A percentile compares a stretch with the other conserved stretches of the same genome.
phyloP scores from a whole-genome alignment of 2,888 invertebrate species.

The Pollenia griseotomentosa region DNA sequence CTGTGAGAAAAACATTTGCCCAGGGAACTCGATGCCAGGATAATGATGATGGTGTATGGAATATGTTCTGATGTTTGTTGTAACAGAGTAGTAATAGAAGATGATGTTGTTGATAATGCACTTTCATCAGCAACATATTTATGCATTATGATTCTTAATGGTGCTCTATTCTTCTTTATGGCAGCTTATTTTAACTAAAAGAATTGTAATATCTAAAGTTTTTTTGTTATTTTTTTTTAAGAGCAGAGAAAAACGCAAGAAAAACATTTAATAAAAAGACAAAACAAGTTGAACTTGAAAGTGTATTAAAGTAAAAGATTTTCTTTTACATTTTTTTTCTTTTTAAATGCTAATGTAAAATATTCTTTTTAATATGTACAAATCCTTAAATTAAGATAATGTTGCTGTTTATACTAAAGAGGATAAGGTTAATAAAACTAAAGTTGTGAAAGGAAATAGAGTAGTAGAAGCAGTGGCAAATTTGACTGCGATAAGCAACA shows the following conservation, averaged over 20 bases:
- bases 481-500: too few species aligned
- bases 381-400: slow-evolving; percentile 29
- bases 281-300: slow-evolving; percentile 46
- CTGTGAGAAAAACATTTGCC: slow-evolving; percentile 25
- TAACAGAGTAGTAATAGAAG: slow-evolving; percentile 7
- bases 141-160: slow-evolving; percentile 53
- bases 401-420: background rate
- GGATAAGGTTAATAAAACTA: slow-evolving; percentile 23
- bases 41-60: slow-evolving; percentile 22
- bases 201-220: background rate
- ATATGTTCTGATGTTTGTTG: background rate
- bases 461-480: background rate
- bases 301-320: slow-evolving; percentile 21
- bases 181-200: slow-evolving; percentile 14
- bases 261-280: slow-evolving; percentile 15
- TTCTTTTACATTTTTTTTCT: background rate
- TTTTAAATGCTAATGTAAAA: background rate
- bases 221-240: background rate
- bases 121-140: slow-evolving; percentile 51
- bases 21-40: slow-evolving; percentile 3
- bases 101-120: slow-evolving; percentile 49
- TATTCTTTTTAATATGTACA: background rate
- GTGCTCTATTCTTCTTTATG: slow-evolving; percentile 24
- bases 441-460: background rate
- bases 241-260: background rate